Evolutionary conservation across 2,113 vertebrate species (phyloP), one percentile per base, ranked within the genome.

Genomic region (Bombycilla garrulus): DNA sequence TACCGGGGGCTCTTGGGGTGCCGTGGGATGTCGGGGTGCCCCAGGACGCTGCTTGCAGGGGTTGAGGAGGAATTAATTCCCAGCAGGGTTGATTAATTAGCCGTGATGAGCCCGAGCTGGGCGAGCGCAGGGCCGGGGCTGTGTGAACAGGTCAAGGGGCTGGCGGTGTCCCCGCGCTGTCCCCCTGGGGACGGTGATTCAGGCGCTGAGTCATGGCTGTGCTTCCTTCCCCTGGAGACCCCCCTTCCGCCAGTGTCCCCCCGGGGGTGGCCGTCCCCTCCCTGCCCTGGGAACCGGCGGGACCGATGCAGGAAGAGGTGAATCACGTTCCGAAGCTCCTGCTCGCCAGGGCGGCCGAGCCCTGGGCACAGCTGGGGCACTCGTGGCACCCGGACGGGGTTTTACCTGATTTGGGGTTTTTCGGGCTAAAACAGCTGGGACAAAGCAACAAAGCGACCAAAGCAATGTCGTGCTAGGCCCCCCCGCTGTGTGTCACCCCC

Each of bases 141-240:
- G 73, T 70, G 91, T 36, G 86, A 93, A 53, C 11, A 2, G 95
- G 92, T 48, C 95, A 77, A 28, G 69, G 89, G 71, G 36, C 45
- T 42, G 0, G n/a, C 2, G 0, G 11, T 15, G 76, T 88, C 89
- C 86, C 80, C 83, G 51, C 31, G 0, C 9, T 76, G 86, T 65
- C 51, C 35, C 91, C 38, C 38, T 20, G 51, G 89, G 84, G 83
- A 84, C 9, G 1, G 1, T 93, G 93, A 96, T 47, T 95, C 93
- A 92, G 81, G 58, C 29, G 21, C 86, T 90, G 95, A 95, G 86
- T 96, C 91, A 95, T 0, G 8, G 65, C 69, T 0, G 8, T 0
- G 72, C 35, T 96, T 91, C 93, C 93, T 89, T 86, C 29, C 89
- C 84, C 78, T 64, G n/a, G 82, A 31, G 91, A 76, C n/a, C 82